phyloP scores from a whole-genome alignment of 2,797 vertebrate species.

The Acestrorhynchus altus region DNA sequence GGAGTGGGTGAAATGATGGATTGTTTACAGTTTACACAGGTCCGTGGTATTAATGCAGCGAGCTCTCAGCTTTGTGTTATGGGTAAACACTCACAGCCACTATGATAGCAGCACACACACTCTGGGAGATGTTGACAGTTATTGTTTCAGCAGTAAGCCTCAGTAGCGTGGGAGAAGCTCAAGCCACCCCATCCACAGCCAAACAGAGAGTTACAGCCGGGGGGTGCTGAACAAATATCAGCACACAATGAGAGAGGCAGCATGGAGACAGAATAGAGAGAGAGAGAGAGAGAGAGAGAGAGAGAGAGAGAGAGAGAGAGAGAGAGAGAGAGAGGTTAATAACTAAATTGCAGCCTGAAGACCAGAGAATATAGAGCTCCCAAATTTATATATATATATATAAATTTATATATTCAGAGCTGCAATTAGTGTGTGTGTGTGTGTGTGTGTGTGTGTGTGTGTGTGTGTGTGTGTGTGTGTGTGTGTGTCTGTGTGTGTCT shows the following conservation, averaged over 20 bases:
- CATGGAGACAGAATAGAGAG: not conserved
- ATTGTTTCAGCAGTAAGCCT: slow-evolving; percentile 39
- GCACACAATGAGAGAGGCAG: slow-evolving; percentile 6
- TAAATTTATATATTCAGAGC: slow-evolving; percentile 13
- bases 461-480: not conserved
- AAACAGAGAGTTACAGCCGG: slow-evolving; percentile 22
- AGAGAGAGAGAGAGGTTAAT: slow-evolving; percentile 7
- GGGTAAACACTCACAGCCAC: slow-evolving; percentile 73
- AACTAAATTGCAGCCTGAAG: not conserved
- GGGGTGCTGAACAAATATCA: slow-evolving; percentile 15
- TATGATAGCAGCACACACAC: slow-evolving; percentile 64
- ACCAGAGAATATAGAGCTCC: slow-evolving; percentile 16
- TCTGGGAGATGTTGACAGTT: slow-evolving; percentile 51
- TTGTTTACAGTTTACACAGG: slow-evolving; percentile 75
- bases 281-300: not conserved
- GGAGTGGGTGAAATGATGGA: slow-evolving; percentile 41
- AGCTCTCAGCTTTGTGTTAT: slow-evolving; percentile 71
- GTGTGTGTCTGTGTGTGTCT: not conserved
- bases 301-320: not conserved
- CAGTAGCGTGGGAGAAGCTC: slow-evolving; percentile 36
- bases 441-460: slow-evolving; percentile 19
- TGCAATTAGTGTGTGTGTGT: not conserved
- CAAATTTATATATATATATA: no score
- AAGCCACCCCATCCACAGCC: not conserved
- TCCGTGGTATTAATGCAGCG: slow-evolving; percentile 66